These are phyloP conservation scores for Chelon labrosus DNA, from an alignment of 2,797 vertebrate species.

Conservation along the genomic window DNA sequence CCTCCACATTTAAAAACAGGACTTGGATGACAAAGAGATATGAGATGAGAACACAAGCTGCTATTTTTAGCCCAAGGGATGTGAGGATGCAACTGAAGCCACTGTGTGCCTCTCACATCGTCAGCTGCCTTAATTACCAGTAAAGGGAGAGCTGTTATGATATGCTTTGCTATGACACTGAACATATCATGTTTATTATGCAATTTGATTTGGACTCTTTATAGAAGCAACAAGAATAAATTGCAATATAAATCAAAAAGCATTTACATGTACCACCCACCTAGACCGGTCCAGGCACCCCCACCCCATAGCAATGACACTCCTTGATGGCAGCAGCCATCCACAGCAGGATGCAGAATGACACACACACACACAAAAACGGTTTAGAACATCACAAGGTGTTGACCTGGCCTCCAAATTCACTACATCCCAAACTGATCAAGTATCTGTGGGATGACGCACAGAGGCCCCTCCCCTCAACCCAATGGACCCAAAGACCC, in stretches of 20 bases:
- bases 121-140: constrained; percentile 47
- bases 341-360: too few relatives aligned
- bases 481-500: too few relatives aligned
- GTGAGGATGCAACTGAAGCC: constrained; percentile 69
- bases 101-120: constrained; percentile 37
- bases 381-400: too few relatives aligned
- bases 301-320: too few relatives aligned
- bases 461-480: too few relatives aligned
- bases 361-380: too few relatives aligned
- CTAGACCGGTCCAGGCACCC: too few relatives aligned
- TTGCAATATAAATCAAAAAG: constrained; percentile 10
- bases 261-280: too few relatives aligned
- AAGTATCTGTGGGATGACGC: too few relatives aligned
- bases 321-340: too few relatives aligned
- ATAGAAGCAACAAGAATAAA: background rate
- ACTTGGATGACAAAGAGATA: constrained; percentile 68
- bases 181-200: constrained; percentile 4
- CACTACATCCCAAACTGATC: too few relatives aligned
- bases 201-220: background rate
- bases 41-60: constrained; percentile 69
- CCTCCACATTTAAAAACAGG: constrained; percentile 70
- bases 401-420: too few relatives aligned
- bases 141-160: constrained; percentile 25
- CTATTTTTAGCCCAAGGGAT: constrained; percentile 83
- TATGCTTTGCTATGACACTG: background rate